Conservation (phyloP, 2,888 invertebrate species). For the Dromius quadrimaculatus region DNA sequence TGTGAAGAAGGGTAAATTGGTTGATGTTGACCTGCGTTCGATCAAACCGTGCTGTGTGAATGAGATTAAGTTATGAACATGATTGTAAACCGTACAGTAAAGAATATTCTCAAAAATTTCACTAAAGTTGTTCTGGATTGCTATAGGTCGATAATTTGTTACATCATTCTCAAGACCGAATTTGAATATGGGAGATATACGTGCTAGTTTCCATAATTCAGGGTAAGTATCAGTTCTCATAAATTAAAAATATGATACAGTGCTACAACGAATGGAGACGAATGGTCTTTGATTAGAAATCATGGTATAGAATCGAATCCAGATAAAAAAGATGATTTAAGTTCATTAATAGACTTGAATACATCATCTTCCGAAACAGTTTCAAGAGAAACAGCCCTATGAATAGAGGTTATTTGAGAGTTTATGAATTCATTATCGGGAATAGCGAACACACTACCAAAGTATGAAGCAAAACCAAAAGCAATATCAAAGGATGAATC, state of each 20-base stretch:
- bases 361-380: not conserved
- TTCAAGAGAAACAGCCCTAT: too few relatives aligned
- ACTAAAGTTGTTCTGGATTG: constrained; percentile 39
- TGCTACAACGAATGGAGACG: constrained; percentile 1
- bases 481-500: not conserved
- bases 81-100: constrained; percentile 45
- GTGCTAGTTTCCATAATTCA: constrained; percentile 40
- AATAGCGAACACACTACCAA: not conserved
- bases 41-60: not conserved
- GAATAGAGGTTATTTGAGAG: too few relatives aligned
- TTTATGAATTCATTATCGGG: too few relatives aligned
- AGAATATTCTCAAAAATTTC: constrained; percentile 52
- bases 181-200: constrained; percentile 50
- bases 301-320: constrained; percentile 42
- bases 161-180: constrained; percentile 24
- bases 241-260: constrained; percentile 24
- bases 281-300: constrained; percentile 32
- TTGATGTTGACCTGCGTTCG: not conserved
- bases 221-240: constrained; percentile 42
- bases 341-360: not conserved
- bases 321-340: not conserved
- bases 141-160: constrained; percentile 52
- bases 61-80: not conserved
- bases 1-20: not conserved
- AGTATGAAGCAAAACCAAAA: not conserved